A percentile compares a stretch with the other conserved stretches of the same genome.
Conservation (phyloP, 2,888 invertebrate species). For the Sepioteuthis lessoniana region DNA sequence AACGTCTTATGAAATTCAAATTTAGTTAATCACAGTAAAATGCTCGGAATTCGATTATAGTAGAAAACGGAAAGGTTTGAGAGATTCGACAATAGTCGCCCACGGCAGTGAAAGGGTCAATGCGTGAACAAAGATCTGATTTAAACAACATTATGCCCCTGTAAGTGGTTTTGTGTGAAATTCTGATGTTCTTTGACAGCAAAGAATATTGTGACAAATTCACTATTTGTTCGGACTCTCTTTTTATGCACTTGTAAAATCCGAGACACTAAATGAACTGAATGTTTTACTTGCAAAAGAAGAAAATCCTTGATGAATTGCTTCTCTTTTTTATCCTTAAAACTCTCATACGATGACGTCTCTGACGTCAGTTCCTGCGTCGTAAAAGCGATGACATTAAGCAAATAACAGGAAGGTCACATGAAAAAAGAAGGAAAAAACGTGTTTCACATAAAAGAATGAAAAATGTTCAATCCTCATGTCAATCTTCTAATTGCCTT, state of each 20-base stretch:
- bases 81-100: too few species aligned
- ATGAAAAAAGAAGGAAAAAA: neutral
- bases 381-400: neutral
- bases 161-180: too few species aligned
- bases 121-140: too few species aligned
- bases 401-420: neutral
- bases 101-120: too few species aligned
- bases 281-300: neutral
- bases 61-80: too few species aligned
- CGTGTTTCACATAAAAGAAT: neutral
- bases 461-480: neutral
- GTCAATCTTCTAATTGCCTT: slow-evolving; percentile 21
- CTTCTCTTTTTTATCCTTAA: neutral
- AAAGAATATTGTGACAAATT: too few species aligned
- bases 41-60: too few species aligned
- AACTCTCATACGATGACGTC: neutral
- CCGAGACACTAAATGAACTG: neutral
- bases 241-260: neutral
- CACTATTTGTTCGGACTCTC: neutral
- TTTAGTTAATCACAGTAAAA: too few species aligned
- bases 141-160: too few species aligned
- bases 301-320: neutral
- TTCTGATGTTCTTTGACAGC: too few species aligned
- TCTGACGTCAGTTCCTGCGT: neutral
- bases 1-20: too few species aligned